Evolutionary conservation across 2,113 vertebrate species (phyloP).

Genomic region (human (Homo sapiens)): GRCh38 chr1:8429001-8429500

Average conservation of each 20-base stretch:
- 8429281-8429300: neutral
- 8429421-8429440: neutral
- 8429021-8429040: fast-evolving
- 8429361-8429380: neutral
- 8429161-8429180: neutral
- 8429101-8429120: neutral
- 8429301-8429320: neutral
- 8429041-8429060: neutral
- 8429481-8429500: neutral
- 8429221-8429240: neutral
- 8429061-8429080: neutral
- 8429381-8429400: neutral
- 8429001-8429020: neutral
- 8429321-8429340: neutral
- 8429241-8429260: neutral
- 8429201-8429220: neutral
- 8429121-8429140: neutral
- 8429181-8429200: neutral
- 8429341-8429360: neutral
- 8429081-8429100: fast-evolving
- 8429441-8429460: neutral
- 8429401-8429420: neutral
- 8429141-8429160: neutral
- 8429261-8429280: neutral
- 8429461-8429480: neutral